Evolutionary conservation across 2,113 vertebrate species (phyloP).

Genomic region (Brachyhypopomus occidentalis): DNA sequence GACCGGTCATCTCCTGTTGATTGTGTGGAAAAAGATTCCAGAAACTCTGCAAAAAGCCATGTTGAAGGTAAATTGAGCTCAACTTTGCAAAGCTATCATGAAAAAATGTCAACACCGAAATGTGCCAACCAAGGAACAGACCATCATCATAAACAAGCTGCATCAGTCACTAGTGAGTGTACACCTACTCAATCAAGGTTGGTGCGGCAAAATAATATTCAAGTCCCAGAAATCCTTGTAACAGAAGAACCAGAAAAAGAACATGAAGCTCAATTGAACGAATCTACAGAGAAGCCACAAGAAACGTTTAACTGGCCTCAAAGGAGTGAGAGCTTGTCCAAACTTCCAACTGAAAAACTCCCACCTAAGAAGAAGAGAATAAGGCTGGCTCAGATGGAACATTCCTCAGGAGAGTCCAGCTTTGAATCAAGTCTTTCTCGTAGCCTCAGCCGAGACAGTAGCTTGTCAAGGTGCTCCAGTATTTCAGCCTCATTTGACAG

Average conservation of each 20-base stretch:
- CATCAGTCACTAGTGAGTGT: slow-evolving; percentile 63
- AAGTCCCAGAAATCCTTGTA: slow-evolving; percentile 96
- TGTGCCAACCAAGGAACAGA: slow-evolving; percentile 65
- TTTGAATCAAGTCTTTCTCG: slow-evolving; percentile 90
- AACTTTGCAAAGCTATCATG: slow-evolving; percentile 62
- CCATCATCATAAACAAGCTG: slow-evolving; percentile 62
- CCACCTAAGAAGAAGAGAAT: slow-evolving; percentile 98
- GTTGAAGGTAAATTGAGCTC: slow-evolving; percentile 64
- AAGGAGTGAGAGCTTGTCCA: slow-evolving; percentile 93
- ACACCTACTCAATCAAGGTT: slow-evolving; percentile 80
- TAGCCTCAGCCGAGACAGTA: slow-evolving; percentile 93
- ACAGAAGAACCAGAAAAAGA: slow-evolving; percentile 95
- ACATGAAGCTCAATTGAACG: slow-evolving; percentile 77
- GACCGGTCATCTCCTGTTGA: slow-evolving; percentile 81
- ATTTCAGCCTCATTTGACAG: slow-evolving; percentile 92
- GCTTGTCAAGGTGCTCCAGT: slow-evolving; percentile 90
- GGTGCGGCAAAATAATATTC: slow-evolving; percentile 95
- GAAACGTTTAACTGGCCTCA: slow-evolving; percentile 97
- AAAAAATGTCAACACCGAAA: slow-evolving; percentile 68
- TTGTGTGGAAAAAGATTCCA: slow-evolving; percentile 75
- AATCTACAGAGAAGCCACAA: slow-evolving; percentile 79
- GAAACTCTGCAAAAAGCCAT: slow-evolving; percentile 65
- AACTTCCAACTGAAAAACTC: slow-evolving; percentile 94
- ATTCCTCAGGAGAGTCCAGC: slow-evolving; percentile 93
- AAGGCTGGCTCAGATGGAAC: slow-evolving; percentile 92